phyloP scores from a whole-genome alignment of 2,888 invertebrate species.

The Lasioglossum malachurum region DNA sequence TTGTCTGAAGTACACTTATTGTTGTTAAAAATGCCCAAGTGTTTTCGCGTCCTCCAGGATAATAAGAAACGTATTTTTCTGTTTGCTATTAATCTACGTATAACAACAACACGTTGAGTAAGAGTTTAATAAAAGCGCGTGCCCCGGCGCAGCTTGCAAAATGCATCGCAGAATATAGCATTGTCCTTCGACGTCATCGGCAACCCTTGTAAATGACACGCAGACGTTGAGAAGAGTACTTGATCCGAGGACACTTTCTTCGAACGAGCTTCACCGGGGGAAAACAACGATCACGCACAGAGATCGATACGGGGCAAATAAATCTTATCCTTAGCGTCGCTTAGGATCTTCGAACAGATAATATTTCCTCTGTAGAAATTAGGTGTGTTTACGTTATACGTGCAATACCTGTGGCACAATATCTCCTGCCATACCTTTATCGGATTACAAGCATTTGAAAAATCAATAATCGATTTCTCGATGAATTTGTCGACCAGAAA shows the following conservation, averaged over 20 bases:
- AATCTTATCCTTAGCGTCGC: not conserved
- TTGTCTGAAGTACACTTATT: not conserved
- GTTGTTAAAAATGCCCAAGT: not conserved
- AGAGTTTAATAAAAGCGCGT: not conserved
- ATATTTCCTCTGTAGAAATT: not conserved
- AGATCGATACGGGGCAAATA: not conserved
- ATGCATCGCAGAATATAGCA: not conserved
- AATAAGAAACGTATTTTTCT: not conserved
- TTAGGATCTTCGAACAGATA: not conserved
- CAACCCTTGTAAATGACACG: not conserved
- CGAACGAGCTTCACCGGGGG: not conserved
- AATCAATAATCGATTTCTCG: not conserved
- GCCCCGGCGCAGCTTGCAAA: not conserved
- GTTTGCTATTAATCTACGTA: no score
- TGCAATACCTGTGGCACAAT: not conserved
- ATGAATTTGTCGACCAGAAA: not conserved
- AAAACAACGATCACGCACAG: not conserved
- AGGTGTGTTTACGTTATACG: not conserved
- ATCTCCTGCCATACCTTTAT: not conserved
- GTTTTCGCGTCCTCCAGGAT: not conserved
- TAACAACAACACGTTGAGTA: no score
- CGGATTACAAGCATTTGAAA: not conserved
- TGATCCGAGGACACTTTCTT: not conserved
- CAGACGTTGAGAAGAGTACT: slow-evolving; percentile 1
- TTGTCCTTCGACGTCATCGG: not conserved